Evolutionary conservation across 2,888 invertebrate species (phyloP), one percentile per base, ranked within the genome.

Genomic region (Hemistola chrysoprasaria): DNA sequence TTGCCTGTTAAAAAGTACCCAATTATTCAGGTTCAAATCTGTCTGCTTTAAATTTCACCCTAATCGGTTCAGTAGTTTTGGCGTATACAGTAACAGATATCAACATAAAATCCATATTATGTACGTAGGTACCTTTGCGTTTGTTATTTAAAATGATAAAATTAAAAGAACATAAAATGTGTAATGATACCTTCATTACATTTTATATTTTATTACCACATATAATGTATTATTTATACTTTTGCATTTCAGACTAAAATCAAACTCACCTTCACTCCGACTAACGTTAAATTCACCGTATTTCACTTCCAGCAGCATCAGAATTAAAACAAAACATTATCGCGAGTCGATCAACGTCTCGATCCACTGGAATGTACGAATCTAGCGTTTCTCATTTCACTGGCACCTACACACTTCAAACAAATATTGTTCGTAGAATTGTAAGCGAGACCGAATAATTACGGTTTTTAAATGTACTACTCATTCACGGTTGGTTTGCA

Each of bases 401-500:
- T 55, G 36, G 36, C 45, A 41, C 38, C 32, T 39, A 25, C 42
- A 46, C 47, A 47, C 40, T 39, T 31, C 31, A 44, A 55, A 56
- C 48, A 50, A 60, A 56, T 60, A 60, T 65, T 55, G 58, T 57
- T 54, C 62, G 61, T 56, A 47, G 60, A 53, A 60, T 62, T 60
- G 59, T 59, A 40, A 32, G 33, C 49, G 54, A 56, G 53, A 56
- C 49, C 53, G 52, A 49, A 55, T 53, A 62, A 65, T 62, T 71
- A 65, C 60, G 61, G 64, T 56, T 61, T 56, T 61, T 60, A 65
- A 65, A 64, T 62, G 52, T 26, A n/a, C n/a, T n/a, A n/a, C 11
- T n/a, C 59, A 68, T 78, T 77, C 78, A 82, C 81, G 74, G 72
- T 75, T 76, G 67, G 72, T 55, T 71, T 70, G 59, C 44, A 47